A percentile compares a stretch with the other conserved stretches of the same genome.
phyloP scores from a whole-genome alignment of 2,888 invertebrate species.

The Drosophila meridiana region DNA sequence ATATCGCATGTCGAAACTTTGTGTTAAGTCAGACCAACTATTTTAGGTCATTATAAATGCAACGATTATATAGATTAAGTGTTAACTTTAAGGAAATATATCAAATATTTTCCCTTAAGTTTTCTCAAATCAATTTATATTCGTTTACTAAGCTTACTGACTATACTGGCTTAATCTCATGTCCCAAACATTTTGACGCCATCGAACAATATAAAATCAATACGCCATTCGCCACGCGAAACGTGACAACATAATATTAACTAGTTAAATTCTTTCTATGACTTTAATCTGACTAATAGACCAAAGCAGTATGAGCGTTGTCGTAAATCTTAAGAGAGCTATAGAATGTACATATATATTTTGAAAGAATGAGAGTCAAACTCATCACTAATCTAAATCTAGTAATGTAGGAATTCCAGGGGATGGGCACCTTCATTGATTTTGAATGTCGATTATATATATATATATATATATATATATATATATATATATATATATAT shows the following conservation, averaged over 20 bases:
- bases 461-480: too few species aligned
- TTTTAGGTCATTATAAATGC: background rate
- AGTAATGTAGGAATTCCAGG: too few species aligned
- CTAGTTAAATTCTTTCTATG: background rate
- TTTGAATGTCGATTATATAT: too few species aligned
- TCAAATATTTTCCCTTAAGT: background rate
- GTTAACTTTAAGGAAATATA: background rate
- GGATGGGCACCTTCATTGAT: background rate
- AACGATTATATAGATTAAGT: background rate
- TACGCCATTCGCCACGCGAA: background rate
- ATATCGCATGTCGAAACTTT: too few species aligned
- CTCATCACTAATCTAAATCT: background rate
- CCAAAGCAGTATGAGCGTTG: background rate
- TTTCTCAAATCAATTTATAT: background rate
- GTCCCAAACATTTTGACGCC: background rate
- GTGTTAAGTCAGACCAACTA: background rate
- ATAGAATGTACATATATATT: background rate
- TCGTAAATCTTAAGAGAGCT: background rate
- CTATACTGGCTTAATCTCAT: background rate
- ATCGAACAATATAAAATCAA: constrained; percentile 3
- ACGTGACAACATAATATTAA: background rate
- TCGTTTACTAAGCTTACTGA: background rate
- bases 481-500: too few species aligned
- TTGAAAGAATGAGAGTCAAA: background rate
- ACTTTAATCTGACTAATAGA: background rate